Evolutionary conservation across 2,888 invertebrate genomes (phyloP).

Genomic region (Pachliopta kotzebuea): DNA sequence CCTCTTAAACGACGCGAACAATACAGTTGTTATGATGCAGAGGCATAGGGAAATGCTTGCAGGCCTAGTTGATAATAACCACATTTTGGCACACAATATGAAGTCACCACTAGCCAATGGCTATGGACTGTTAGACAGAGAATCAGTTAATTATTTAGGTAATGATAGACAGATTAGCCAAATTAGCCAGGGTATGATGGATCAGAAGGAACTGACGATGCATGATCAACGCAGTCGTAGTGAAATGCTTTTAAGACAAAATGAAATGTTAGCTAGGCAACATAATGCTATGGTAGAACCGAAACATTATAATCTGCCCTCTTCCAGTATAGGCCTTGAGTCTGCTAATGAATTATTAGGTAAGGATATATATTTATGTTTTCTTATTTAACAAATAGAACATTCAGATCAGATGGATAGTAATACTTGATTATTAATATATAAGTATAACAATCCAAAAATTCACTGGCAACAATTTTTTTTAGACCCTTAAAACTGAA

Average conservation of each 20-base stretch:
- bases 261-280: conserved; percentile 64
- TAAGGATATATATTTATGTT: conserved; percentile 43
- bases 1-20: conserved; percentile 60
- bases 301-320: conserved; percentile 65
- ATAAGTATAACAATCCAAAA: no score
- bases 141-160: conserved; percentile 58
- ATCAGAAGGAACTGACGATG: conserved; percentile 60
- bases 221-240: conserved; percentile 62
- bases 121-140: conserved; percentile 65
- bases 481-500: no score
- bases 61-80: conserved; percentile 63
- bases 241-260: conserved; percentile 67
- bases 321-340: conserved; percentile 68
- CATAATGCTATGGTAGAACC: conserved; percentile 61
- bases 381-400: not conserved
- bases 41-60: conserved; percentile 69
- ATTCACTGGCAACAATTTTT: no score
- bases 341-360: conserved; percentile 77
- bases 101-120: conserved; percentile 64
- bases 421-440: no score
- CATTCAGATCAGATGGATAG: no score
- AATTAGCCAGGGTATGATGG: conserved; percentile 63
- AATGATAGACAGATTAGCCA: conserved; percentile 68
- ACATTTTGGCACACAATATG: conserved; percentile 54
- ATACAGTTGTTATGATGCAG: conserved; percentile 64